Evolutionary conservation across 2,113 vertebrate species (phyloP).

Genomic region (Thymallus thymallus): DNA sequence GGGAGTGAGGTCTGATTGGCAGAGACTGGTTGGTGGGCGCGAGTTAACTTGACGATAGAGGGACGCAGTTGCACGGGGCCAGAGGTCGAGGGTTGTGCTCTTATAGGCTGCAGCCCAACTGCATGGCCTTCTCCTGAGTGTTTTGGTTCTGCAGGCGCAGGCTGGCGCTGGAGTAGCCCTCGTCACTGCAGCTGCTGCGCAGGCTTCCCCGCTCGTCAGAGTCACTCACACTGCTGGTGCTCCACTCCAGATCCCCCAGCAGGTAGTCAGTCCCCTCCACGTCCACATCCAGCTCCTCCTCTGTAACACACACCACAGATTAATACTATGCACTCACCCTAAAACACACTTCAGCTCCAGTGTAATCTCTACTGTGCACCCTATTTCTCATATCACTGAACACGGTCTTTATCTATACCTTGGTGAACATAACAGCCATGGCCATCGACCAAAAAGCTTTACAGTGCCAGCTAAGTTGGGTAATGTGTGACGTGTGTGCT

Average conservation of each 20-base stretch:
- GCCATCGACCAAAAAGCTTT: no score
- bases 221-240: conserved; percentile 92
- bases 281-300: conserved; percentile 83
- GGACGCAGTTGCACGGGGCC: conserved; percentile 8
- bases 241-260: conserved; percentile 86
- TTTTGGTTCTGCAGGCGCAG: conserved; percentile 69
- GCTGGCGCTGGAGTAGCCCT: conserved; percentile 89
- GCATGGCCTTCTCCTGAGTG: conserved; percentile 73
- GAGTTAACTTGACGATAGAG: conserved; percentile 6
- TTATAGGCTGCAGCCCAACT: conserved; percentile 77
- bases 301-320: conserved; percentile 54
- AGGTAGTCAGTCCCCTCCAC: conserved; percentile 88
- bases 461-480: no score
- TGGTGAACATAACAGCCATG: no score
- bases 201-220: conserved; percentile 87
- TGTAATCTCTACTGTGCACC: no score
- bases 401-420: no score
- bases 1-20: conserved; percentile 24
- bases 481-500: conserved; percentile 2
- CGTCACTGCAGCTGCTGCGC: conserved; percentile 90
- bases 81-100: conserved; percentile 43
- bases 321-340: no score
- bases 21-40: conserved; percentile 14
- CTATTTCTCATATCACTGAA: no score
- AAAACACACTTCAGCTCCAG: no score